Conservation (phyloP, 1,140 invertebrate genomes). For the Thaumetopoea pityocampa region DNA sequence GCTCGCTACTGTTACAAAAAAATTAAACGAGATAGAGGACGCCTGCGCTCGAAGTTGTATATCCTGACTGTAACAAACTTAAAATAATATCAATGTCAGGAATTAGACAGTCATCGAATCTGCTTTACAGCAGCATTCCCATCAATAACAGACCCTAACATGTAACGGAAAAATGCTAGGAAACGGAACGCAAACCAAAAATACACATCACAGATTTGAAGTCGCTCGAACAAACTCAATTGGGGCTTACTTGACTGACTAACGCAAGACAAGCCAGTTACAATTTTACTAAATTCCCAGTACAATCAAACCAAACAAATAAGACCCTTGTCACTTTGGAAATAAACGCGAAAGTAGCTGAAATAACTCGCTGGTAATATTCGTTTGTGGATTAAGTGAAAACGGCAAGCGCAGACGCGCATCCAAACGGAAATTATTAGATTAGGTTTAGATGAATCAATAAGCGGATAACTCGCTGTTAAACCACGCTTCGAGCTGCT, state of each 20-base stretch:
- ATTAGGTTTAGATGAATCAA: constrained; percentile 26
- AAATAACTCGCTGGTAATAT: neutral
- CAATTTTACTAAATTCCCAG: constrained; percentile 1
- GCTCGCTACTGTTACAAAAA: too few species aligned
- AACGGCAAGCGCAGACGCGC: constrained; percentile 15
- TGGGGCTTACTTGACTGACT: constrained; percentile 13
- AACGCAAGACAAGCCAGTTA: constrained; percentile 12
- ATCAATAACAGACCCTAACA: too few species aligned
- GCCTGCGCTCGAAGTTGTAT: too few species aligned
- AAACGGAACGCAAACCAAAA: constrained; percentile 3
- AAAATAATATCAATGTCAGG: too few species aligned
- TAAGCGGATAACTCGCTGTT: constrained; percentile 14
- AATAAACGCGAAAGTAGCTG: neutral
- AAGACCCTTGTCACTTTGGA: neutral
- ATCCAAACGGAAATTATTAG: constrained; percentile 24
- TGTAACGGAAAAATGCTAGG: too few species aligned
- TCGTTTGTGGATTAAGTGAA: constrained; percentile 17
- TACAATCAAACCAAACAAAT: neutral
- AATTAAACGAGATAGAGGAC: too few species aligned
- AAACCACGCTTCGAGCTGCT: constrained; percentile 9
- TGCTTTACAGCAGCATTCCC: too few species aligned
- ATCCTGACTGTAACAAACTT: too few species aligned
- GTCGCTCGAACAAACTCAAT: constrained; percentile 16
- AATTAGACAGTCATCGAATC: too few species aligned
- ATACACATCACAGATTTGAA: constrained; percentile 9